Evolutionary conservation across 2,888 invertebrate genomes (phyloP), one percentile per base, ranked within the genome.

Genomic region (Megaustenia siamemsis): DNA sequence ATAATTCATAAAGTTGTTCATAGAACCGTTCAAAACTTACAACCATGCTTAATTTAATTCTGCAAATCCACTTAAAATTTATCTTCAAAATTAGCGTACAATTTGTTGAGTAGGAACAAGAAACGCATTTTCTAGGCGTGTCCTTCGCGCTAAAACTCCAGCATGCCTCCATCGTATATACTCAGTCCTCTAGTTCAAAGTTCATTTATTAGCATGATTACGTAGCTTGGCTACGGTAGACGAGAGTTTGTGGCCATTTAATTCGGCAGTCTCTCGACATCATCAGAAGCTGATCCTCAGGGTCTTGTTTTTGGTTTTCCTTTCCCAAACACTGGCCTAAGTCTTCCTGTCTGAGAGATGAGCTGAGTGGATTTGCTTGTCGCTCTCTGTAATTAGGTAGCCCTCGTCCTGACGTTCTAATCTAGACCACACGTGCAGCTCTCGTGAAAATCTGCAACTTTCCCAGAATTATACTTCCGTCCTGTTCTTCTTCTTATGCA

Each of bases 341-440:
- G n/a, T n/a, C 71, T 43, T 15, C 4, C 71, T 28, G 43, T 43
- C 71, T 28, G 71, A 12, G n/a, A 60, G 35, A 60, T 56, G 60
- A 77, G 60, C 60, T 18, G 60, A 77, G 77, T 60, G 60, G 56
- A 56, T 77, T 60, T 60, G 35, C 77, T 60, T 60, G 77, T 60
- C 53, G 49, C n/a, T n/a, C 40, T 60, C 40, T 77, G 12, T 24
- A 77, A 77, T 21, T 60, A 77, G 60, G 60, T 77, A 77, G 60
- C 18, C 77, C 38, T 60, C 38, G 35, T 15, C 38, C 15, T 56
- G 77, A 60, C 60, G 60, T 60, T 15, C 40, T 56, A 60, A 77
- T 60, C 77, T 40, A 56, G 77, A 40, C 77, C 77, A 81, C 69
- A 81, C 69, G 35, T 35, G 43, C 68, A 15, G 32, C 21, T 1